These are phyloP conservation scores for Drosophila longiperda DNA, from an alignment of 2,888 invertebrate species.

Conservation along the genomic window DNA sequence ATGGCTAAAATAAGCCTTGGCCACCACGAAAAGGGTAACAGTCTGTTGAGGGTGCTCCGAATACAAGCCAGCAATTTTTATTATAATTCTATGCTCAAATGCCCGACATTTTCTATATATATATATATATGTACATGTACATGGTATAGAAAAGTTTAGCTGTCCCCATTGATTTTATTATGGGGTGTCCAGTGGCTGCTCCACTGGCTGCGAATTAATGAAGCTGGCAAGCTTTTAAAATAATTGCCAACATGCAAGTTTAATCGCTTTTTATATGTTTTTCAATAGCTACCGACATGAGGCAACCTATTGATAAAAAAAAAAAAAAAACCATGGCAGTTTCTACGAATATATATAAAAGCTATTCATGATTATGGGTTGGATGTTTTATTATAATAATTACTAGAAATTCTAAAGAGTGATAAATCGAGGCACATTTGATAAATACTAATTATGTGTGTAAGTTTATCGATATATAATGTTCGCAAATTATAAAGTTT, in stretches of 20 bases:
- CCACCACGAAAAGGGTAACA: neutral
- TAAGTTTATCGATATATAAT: neutral
- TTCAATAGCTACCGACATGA: neutral
- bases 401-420: neutral
- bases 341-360: neutral
- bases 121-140: neutral
- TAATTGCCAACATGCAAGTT: conserved; percentile 57
- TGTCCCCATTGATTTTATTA: conserved; percentile 42
- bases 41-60: conserved; percentile 5
- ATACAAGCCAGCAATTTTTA: conserved; percentile 66
- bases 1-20: conserved; percentile 42
- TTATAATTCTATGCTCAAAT: conserved; percentile 77
- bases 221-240: conserved; percentile 66
- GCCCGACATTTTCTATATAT: conserved; percentile 32
- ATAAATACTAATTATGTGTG: neutral
- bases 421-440: neutral
- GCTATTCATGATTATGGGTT: neutral
- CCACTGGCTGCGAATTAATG: conserved; percentile 52
- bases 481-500: neutral
- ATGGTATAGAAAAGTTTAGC: conserved; percentile 37
- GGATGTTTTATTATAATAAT: neutral
- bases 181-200: conserved; percentile 19
- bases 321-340: neutral
- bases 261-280: conserved; percentile 20
- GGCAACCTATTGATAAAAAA: conserved; percentile 6